Evolutionary conservation across 2,888 invertebrate genomes (phyloP).

Genomic region (Trissonchulus sp.): DNA sequence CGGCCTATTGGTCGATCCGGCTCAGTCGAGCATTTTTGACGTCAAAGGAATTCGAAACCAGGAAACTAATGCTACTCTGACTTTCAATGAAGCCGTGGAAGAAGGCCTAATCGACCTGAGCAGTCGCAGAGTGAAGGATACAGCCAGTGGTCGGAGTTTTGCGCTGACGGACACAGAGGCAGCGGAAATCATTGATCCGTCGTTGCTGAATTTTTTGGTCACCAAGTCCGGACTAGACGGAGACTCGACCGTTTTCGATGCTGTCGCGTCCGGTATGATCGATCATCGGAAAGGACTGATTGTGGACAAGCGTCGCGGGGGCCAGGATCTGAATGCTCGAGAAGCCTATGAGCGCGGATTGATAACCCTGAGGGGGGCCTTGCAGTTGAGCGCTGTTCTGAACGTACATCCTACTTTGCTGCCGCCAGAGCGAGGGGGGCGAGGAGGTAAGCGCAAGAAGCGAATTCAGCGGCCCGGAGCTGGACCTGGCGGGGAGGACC

Average conservation of each 20-base stretch:
- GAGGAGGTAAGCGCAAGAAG: neutral
- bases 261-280: slow-evolving; percentile 75
- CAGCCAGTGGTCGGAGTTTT: slow-evolving; percentile 41
- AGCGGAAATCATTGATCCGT: slow-evolving; percentile 52
- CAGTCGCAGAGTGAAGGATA: slow-evolving; percentile 51
- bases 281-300: slow-evolving; percentile 72
- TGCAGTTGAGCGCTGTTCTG: slow-evolving; percentile 72
- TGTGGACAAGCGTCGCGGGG: slow-evolving; percentile 40
- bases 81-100: slow-evolving; percentile 72
- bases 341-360: slow-evolving; percentile 76
- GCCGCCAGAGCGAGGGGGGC: slow-evolving; percentile 34
- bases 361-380: slow-evolving; percentile 78
- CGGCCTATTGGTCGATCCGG: slow-evolving; percentile 78
- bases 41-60: slow-evolving; percentile 83
- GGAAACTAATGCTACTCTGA: slow-evolving; percentile 68
- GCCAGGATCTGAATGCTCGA: slow-evolving; percentile 68
- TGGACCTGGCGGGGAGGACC: slow-evolving; percentile 36
- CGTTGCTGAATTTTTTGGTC: slow-evolving; percentile 67
- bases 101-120: slow-evolving; percentile 69
- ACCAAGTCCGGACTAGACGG: slow-evolving; percentile 72
- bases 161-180: slow-evolving; percentile 50
- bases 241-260: slow-evolving; percentile 70
- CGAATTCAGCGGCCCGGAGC: neutral
- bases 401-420: slow-evolving; percentile 61
- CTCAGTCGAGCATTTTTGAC: slow-evolving; percentile 80